Percentiles rank a stretch among this genome's conserved stretches.
phyloP scores from a whole-genome alignment of 2,888 invertebrate genomes.

The Myathropa florea region DNA sequence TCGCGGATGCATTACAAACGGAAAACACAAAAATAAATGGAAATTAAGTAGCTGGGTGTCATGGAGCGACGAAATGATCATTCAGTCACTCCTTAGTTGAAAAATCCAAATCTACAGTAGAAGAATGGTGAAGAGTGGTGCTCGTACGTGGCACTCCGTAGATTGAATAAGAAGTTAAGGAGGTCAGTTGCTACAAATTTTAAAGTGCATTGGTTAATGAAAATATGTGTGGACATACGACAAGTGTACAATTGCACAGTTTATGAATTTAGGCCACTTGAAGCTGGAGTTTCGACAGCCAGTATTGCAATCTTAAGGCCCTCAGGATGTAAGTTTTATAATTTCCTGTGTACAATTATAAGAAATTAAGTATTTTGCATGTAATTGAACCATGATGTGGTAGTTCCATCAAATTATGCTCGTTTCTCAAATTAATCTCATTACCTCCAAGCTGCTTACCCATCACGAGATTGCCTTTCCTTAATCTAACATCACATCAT shows the following conservation, averaged over 20 bases:
- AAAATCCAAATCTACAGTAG: not conserved
- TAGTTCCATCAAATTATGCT: not conserved
- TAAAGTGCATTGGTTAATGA: not conserved
- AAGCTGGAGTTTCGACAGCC: too few relatives aligned
- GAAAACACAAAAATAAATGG: slow-evolving; percentile 52
- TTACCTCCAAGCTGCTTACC: slow-evolving; percentile 35
- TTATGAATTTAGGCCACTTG: too few relatives aligned
- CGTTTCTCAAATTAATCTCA: slow-evolving; percentile 27
- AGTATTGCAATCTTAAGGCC: too few relatives aligned
- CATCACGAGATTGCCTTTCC: slow-evolving; percentile 33
- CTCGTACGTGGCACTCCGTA: not conserved
- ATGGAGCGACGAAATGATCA: slow-evolving; percentile 45
- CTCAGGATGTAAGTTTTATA: not conserved
- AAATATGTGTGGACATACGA: not conserved
- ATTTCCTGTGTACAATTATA: not conserved
- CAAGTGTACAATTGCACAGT: too few relatives aligned
- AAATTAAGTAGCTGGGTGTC: slow-evolving; percentile 49
- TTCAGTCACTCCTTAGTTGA: slow-evolving; percentile 38
- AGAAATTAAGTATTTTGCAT: not conserved
- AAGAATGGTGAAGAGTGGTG: not conserved
- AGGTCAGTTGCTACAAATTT: not conserved
- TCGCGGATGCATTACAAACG: slow-evolving; percentile 40
- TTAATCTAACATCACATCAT: slow-evolving; percentile 42
- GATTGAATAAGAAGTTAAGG: not conserved
- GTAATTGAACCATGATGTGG: not conserved